Base-by-base conservation (phyloP, 2,888 invertebrate species). In the Plagiodera versicolora region DNA sequence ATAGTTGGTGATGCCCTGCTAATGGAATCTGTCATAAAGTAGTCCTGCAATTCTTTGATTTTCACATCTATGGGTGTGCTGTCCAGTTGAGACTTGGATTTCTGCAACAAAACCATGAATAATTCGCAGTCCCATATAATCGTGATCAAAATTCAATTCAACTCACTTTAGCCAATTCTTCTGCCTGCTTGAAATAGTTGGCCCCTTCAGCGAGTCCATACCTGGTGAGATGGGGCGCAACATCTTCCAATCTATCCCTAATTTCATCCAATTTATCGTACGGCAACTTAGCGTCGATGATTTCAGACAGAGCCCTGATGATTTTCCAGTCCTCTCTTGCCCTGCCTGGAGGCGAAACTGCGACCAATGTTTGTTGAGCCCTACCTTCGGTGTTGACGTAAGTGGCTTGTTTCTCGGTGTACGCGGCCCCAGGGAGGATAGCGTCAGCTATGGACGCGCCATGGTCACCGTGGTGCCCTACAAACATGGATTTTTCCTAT, bases 271-370 rank as follows among this genome's bases (percentile, higher is more conserved):
- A 80, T 58, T 83, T 89, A 78, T 98, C 97, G 79, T 98, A 99
- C 0, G 95, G 92, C 59, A 81, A 68, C 61, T 74, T 81, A 18
- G 73, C 77, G 58, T 87, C 87, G 8, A 84, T 75, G 75, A 98
- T 93, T 84, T 99, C 98, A 0, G 98, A 96, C 8, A 99, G 82
- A 0, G 99, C 99, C 64, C 99, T 87, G 70, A 99, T 86, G 70
- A 99, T 95, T 84, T 98, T 98, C 99, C 99, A 99, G 82, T 98
- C 98, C 74, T 95, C 95, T 53, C 98, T 85, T 0, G 97, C 98
- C 81, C 89, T 83, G 44, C 97, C 97, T 0, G 98, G 98, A 60
- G 97, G 93, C 14, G 92, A 86, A 45, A 97, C 91, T 17, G 96
- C 97, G 2, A 87, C 83, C 30, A 90, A 82, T 0, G 96, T 94